These are phyloP conservation scores for Galleria mellonella DNA, from an alignment of 1,140 invertebrate genomes.

Conservation along the genomic window DNA sequence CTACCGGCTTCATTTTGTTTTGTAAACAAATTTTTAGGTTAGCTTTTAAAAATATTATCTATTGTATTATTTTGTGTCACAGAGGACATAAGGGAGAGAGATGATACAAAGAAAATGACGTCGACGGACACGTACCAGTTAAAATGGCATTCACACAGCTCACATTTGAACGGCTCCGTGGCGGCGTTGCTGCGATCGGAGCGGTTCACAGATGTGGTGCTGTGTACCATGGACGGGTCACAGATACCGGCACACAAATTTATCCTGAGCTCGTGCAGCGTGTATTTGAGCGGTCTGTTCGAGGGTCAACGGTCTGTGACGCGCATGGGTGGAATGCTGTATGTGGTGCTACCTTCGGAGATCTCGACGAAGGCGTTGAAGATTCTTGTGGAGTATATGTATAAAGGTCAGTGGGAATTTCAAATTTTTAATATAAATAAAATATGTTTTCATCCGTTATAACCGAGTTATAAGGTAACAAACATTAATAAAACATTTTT, in stretches of 20 bases:
- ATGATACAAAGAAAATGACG: slow-evolving; percentile 38
- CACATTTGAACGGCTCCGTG: slow-evolving; percentile 86
- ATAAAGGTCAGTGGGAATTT: slow-evolving; percentile 71
- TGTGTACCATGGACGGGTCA: slow-evolving; percentile 86
- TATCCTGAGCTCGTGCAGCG: slow-evolving; percentile 87
- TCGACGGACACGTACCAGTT: slow-evolving; percentile 87
- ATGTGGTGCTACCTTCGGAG: slow-evolving; percentile 87
- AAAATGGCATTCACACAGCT: slow-evolving; percentile 89
- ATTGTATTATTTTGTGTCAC: slow-evolving; percentile 1
- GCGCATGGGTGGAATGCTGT: slow-evolving; percentile 76
- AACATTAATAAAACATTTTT: too few relatives aligned
- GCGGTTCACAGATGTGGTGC: slow-evolving; percentile 88
- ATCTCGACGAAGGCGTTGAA: slow-evolving; percentile 85
- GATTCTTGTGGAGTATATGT: slow-evolving; percentile 90
- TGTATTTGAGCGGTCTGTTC: slow-evolving; percentile 74
- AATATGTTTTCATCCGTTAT: too few relatives aligned
- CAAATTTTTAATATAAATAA: too few relatives aligned
- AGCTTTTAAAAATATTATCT: background rate
- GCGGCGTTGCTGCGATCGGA: slow-evolving; percentile 85
- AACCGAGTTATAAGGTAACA: too few relatives aligned
- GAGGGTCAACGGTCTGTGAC: slow-evolving; percentile 73
- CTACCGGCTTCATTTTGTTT: too few relatives aligned
- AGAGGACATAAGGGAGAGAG: slow-evolving; percentile 10
- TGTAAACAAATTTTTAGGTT: slow-evolving; percentile 2
- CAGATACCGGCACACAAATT: slow-evolving; percentile 91